phyloP scores from a whole-genome alignment of 2,113 vertebrate genomes.

The Tupaia tana region DNA sequence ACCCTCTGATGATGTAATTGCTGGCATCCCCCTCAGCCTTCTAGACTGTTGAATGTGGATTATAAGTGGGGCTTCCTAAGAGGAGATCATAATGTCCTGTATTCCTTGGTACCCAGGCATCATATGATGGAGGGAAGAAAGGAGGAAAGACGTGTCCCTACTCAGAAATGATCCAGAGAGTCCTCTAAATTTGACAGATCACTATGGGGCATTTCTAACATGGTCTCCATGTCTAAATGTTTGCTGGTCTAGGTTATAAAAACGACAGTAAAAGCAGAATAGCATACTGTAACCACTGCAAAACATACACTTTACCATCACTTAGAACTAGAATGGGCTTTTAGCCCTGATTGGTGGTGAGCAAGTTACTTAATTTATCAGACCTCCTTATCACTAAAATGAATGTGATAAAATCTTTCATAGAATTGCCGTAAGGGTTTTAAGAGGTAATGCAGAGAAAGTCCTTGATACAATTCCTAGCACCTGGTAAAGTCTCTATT shows the following conservation, averaged over 20 bases:
- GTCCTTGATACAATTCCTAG: too few species aligned
- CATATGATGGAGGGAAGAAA: background rate
- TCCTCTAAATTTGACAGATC: background rate
- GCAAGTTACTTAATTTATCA: background rate
- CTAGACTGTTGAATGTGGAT: background rate
- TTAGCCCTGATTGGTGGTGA: background rate
- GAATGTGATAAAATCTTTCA: rapidly evolving
- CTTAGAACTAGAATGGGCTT: background rate
- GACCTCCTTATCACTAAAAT: background rate
- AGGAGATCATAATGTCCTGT: background rate
- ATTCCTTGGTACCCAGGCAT: background rate
- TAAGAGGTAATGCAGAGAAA: background rate
- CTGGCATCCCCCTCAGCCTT: background rate
- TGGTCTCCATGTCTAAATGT: background rate
- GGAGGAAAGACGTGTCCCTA: background rate
- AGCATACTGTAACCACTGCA: background rate
- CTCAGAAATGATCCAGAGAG: background rate
- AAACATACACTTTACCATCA: background rate
- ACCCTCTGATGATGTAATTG: background rate
- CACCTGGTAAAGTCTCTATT: background rate
- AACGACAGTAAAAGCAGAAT: background rate
- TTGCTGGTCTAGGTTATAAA: background rate
- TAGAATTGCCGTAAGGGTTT: background rate
- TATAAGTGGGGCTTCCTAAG: background rate
- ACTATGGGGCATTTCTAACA: background rate